phyloP scores from a whole-genome alignment of 2,888 invertebrate genomes.

The Neocrepidodera transversa region DNA sequence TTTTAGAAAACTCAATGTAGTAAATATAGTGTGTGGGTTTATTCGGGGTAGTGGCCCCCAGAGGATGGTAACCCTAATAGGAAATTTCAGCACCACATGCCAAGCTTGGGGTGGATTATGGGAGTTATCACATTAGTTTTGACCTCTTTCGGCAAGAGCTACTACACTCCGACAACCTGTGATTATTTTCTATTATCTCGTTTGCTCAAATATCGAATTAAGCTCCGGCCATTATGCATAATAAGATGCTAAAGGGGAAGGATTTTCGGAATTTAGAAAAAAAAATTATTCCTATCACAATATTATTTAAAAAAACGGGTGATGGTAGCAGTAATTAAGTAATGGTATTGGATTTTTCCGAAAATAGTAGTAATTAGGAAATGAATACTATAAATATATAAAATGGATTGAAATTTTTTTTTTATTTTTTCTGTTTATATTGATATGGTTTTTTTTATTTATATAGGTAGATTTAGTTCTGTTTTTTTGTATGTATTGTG shows the following conservation, averaged over 20 bases:
- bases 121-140: conserved; percentile 48
- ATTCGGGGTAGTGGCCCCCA: conserved; percentile 32
- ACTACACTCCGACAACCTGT: conserved; percentile 49
- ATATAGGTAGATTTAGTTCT: too few species aligned
- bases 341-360: too few species aligned
- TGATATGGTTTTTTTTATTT: too few species aligned
- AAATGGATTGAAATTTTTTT: too few species aligned
- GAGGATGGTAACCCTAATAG: conserved; percentile 45
- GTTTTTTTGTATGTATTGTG: too few species aligned
- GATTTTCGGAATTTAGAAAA: too few species aligned
- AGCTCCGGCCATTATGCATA: neutral
- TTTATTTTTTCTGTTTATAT: too few species aligned
- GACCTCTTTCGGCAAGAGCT: conserved; percentile 44
- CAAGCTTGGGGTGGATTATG: conserved; percentile 48
- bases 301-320: too few species aligned
- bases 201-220: conserved; percentile 38
- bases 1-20: neutral
- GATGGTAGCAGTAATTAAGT: too few species aligned
- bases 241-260: neutral
- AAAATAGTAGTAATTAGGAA: too few species aligned
- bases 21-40: conserved; percentile 25
- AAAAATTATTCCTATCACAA: too few species aligned
- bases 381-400: too few species aligned
- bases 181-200: conserved; percentile 50
- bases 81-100: conserved; percentile 51